Conservation (phyloP, 1,140 invertebrate genomes). For the Choristoneura fumiferana region DNA sequence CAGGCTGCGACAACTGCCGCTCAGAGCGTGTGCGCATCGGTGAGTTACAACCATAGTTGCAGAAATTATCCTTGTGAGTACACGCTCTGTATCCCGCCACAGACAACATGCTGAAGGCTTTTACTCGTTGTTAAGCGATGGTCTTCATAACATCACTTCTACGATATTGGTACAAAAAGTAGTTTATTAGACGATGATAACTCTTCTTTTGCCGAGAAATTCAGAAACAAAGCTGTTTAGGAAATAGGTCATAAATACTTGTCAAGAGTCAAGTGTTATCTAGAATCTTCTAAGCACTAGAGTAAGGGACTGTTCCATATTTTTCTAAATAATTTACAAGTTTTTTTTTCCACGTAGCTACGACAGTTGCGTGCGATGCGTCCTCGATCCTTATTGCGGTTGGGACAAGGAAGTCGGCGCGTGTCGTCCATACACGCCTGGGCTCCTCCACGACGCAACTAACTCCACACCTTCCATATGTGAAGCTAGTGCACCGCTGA, state of each 20-base stretch:
- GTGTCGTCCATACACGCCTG: constrained; percentile 86
- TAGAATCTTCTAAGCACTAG: too few relatives aligned
- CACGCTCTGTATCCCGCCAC: neutral
- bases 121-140: neutral
- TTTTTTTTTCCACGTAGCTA: constrained; percentile 78
- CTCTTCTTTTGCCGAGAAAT: too few relatives aligned
- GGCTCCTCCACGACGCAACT: constrained; percentile 84
- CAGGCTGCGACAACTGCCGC: constrained; percentile 86
- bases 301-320: too few relatives aligned
- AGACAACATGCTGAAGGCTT: neutral
- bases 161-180: too few relatives aligned
- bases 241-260: too few relatives aligned
- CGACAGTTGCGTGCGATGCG: constrained; percentile 88
- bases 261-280: too few relatives aligned
- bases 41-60: constrained; percentile 25
- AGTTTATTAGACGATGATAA: too few relatives aligned
- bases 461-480: constrained; percentile 85
- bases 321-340: too few relatives aligned
- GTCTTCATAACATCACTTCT: too few relatives aligned
- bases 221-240: too few relatives aligned
- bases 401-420: constrained; percentile 88
- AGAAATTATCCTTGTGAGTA: neutral
- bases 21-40: constrained; percentile 82
- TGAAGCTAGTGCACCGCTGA: constrained; percentile 84
- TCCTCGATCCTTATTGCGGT: constrained; percentile 90